phyloP scores from a whole-genome alignment of 2,888 invertebrate species.

The Neoscelio sp. region DNA sequence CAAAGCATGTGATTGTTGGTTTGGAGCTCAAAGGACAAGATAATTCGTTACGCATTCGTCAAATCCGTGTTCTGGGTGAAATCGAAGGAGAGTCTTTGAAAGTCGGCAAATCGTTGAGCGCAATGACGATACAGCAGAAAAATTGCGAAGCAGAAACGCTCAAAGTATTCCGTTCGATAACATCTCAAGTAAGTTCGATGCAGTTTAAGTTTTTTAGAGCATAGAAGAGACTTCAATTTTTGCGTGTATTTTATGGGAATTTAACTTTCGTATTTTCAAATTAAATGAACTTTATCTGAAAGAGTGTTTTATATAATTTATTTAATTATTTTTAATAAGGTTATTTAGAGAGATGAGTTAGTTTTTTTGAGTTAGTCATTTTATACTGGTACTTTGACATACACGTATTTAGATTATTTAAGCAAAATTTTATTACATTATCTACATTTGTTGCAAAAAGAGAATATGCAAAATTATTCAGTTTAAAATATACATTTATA shows the following conservation, averaged over 20 bases:
- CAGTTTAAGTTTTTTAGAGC: conserved; percentile 4
- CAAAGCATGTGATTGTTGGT: conserved; percentile 86
- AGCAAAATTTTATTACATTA: no score
- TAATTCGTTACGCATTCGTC: conserved; percentile 94
- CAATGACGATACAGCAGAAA: conserved; percentile 89
- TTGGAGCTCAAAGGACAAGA: conserved; percentile 96
- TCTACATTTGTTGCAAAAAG: no score
- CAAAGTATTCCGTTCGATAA: conserved; percentile 95
- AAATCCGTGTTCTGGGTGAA: conserved; percentile 89
- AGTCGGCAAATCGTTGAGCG: conserved; percentile 84
- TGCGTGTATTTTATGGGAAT: conserved; percentile 1
- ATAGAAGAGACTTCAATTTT: not conserved
- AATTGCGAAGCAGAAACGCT: conserved; percentile 96
- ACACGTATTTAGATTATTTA: no score
- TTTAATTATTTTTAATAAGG: no score
- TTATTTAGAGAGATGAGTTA: no score
- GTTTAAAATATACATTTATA: no score
- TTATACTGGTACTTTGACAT: no score
- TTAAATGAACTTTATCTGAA: no score
- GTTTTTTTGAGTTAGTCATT: no score
- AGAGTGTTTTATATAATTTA: no score
- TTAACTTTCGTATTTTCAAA: no score
- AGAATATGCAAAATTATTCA: no score
- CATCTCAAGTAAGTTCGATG: conserved; percentile 88
- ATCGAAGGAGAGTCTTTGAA: conserved; percentile 85